Evolutionary conservation across 2,888 invertebrate species (phyloP).

Genomic region (Stegana nigrithorax): DNA sequence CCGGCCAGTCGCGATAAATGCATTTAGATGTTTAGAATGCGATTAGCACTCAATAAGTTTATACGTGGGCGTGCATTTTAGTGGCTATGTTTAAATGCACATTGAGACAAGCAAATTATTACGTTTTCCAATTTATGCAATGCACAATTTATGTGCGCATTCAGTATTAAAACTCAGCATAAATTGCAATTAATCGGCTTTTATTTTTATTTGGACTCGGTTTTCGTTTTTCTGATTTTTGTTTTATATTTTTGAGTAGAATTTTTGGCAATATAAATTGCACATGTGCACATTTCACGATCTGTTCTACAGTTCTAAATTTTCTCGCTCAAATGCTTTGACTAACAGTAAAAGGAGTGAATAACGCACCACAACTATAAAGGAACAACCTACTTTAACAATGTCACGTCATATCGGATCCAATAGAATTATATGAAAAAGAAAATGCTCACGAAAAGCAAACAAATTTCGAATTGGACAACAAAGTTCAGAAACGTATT

Average conservation of each 20-base stretch:
- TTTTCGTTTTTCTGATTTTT: not conserved
- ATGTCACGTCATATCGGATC: too few species aligned
- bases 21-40: slow-evolving; percentile 14
- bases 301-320: too few species aligned
- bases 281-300: too few species aligned
- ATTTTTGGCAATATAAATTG: not conserved
- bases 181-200: slow-evolving; percentile 18
- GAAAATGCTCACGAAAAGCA: too few species aligned
- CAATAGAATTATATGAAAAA: too few species aligned
- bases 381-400: too few species aligned
- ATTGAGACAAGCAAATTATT: not conserved
- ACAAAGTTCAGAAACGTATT: too few species aligned
- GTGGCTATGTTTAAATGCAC: not conserved
- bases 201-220: too few species aligned
- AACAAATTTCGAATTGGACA: too few species aligned
- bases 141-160: slow-evolving; percentile 1
- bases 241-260: not conserved
- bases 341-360: too few species aligned
- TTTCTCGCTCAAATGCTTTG: too few species aligned
- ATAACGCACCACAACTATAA: too few species aligned
- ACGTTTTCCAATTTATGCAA: not conserved
- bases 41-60: slow-evolving; percentile 18
- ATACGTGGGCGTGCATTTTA: slow-evolving; percentile 15
- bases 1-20: slow-evolving; percentile 1
- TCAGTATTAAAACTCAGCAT: not conserved